Evolutionary conservation across 2,113 vertebrate genomes (phyloP).

Genomic region (Excalfactoria chinensis): DNA sequence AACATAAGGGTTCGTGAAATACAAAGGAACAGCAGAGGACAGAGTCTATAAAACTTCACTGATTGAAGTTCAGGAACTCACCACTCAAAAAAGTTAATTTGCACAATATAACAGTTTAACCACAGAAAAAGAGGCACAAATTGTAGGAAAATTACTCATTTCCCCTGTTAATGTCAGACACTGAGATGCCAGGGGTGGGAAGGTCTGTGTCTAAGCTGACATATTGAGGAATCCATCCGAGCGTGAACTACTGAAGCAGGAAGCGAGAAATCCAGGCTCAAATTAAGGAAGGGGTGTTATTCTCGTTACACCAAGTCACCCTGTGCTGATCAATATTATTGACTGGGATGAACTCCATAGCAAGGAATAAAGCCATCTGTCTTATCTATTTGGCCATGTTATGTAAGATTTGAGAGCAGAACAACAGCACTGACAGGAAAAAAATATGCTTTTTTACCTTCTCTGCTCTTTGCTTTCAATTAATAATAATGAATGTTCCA

Average conservation of each 20-base stretch:
- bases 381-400: not conserved
- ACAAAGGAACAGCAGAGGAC: not conserved
- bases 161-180: not conserved
- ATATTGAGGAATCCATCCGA: constrained; percentile 78
- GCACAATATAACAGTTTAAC: not conserved
- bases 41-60: not conserved
- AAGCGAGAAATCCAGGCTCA: constrained; percentile 22
- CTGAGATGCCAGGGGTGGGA: constrained; percentile 21
- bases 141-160: constrained; percentile 23
- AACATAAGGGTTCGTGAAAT: rapidly evolving
- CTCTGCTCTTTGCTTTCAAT: not conserved
- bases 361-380: constrained; percentile 52
- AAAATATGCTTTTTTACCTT: not conserved
- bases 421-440: not conserved
- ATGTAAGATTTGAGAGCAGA: not conserved
- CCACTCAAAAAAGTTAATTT: not conserved
- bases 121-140: rapidly evolving
- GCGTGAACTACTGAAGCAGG: constrained; percentile 59
- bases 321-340: constrained; percentile 81
- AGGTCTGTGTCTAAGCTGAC: constrained; percentile 63
- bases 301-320: constrained; percentile 82
- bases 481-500: not conserved
- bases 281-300: constrained; percentile 35
- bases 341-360: constrained; percentile 64
- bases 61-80: not conserved